phyloP scores from a whole-genome alignment of 2,888 invertebrate species.

The Chirona hameri region DNA sequence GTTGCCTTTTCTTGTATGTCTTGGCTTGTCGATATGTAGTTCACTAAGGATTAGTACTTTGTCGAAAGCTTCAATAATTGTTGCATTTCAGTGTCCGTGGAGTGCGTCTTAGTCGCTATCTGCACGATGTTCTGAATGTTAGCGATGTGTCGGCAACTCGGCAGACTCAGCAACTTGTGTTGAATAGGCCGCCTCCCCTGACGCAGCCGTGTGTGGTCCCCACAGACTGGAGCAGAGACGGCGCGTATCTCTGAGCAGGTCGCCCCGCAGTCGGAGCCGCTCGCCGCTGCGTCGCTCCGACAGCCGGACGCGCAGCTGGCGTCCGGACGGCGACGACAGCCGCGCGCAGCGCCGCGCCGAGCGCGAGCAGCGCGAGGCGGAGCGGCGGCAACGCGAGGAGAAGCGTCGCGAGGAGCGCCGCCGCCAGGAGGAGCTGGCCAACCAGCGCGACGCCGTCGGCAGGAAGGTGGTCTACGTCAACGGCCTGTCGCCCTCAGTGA shows the following conservation, averaged over 20 bases:
- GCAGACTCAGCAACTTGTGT: too few species aligned
- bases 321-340: neutral
- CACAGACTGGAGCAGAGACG: neutral
- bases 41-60: too few species aligned
- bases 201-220: too few species aligned
- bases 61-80: too few species aligned
- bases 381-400: neutral
- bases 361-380: neutral
- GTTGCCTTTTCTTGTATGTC: too few species aligned
- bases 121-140: too few species aligned
- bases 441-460: slow-evolving; percentile 10
- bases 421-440: neutral
- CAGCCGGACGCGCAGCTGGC: neutral
- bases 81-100: too few species aligned
- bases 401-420: neutral
- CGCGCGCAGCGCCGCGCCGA: neutral
- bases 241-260: neutral
- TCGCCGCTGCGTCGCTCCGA: neutral
- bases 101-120: too few species aligned
- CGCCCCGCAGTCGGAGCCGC: neutral
- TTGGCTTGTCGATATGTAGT: too few species aligned
- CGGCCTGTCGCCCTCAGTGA: neutral
- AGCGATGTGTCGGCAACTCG: too few species aligned
- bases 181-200: too few species aligned
- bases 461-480: slow-evolving; percentile 14